Base-by-base conservation (phyloP, 2,888 invertebrate genomes). In the Phania funesta region DNA sequence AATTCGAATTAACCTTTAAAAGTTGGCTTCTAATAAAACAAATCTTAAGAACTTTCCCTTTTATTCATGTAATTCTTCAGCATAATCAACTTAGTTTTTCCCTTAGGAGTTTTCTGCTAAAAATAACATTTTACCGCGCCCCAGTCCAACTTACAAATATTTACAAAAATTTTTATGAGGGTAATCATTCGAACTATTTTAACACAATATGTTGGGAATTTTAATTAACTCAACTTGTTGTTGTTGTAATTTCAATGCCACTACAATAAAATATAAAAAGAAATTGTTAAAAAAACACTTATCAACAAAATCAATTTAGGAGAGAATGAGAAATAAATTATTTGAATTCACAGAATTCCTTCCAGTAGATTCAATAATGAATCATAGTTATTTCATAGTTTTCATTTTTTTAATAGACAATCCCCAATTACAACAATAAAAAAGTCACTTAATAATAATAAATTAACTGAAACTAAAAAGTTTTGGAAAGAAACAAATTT, bases 151-250 rank as follows among this genome's bases (percentile, higher is more conserved):
- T 29, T 29, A 29, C 29, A 29, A 29, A 29, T 7, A 6, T 7
- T 6, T 29, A 29, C 4, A 24, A n/a, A 18, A 16, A 11, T 16
- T 16, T 78, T 82, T 82, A 82, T 82, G 78, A 38, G 82, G 78
- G 82, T 78, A 82, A 78, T 82, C 58, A 78, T 76, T 60, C 50
- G 6, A 44, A 22, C 20, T 9, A 22, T 74, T 81, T 68, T 68
- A 62, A 68, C 18, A 44, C 48, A 73, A 68, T 35, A 46, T 48
- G 35, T 41, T 46, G 62, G 20, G 64, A 29, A 35, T 67, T 64
- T 71, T 44, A 78, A 78, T 82, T 74, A 70, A 78, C 78, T 78
- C 70, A 71, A 78, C 71, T 78, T 71, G 56, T 50, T 46, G 48
- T 44, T 52, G 56, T 38, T 74, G 46, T 18, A 9, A 67, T 58